Percentiles rank a stretch among this genome's conserved stretches.
phyloP scores from a whole-genome alignment of 2,888 invertebrate genomes.

The Crossocerus cetratus region DNA sequence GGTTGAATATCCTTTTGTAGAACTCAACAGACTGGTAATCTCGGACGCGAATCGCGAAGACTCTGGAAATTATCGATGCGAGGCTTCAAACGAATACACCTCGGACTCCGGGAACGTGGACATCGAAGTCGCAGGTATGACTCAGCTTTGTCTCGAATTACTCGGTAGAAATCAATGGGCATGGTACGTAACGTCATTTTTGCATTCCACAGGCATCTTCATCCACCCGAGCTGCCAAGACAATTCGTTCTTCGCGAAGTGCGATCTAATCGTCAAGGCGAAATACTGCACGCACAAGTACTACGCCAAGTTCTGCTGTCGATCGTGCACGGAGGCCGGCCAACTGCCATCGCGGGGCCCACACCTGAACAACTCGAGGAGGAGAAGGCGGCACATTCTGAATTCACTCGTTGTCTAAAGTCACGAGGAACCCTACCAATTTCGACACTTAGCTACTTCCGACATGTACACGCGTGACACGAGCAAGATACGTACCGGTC shows the following conservation, averaged over 20 bases:
- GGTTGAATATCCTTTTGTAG: constrained; percentile 69
- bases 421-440: too few species aligned
- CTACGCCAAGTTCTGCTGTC: constrained; percentile 96
- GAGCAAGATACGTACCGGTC: constrained; percentile 21
- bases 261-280: constrained; percentile 90
- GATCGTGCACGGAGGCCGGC: constrained; percentile 93
- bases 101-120: constrained; percentile 82
- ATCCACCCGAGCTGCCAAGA: constrained; percentile 91
- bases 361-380: constrained; percentile 72
- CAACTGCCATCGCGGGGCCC: constrained; percentile 80
- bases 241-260: constrained; percentile 93
- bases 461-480: constrained; percentile 23
- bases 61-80: constrained; percentile 90
- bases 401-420: constrained; percentile 42
- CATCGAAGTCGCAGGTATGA: constrained; percentile 86
- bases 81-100: constrained; percentile 87
- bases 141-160: neutral
- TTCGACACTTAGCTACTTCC: constrained; percentile 37
- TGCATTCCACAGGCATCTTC: constrained; percentile 80
- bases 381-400: constrained; percentile 59
- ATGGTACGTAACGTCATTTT: too few species aligned
- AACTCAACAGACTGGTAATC: constrained; percentile 85
- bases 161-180: neutral
- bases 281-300: constrained; percentile 92
- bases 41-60: constrained; percentile 82